Evolutionary conservation across 2,888 invertebrate species (phyloP), one percentile per base, ranked within the genome.

Genomic region (Pediacus dermestoides): DNA sequence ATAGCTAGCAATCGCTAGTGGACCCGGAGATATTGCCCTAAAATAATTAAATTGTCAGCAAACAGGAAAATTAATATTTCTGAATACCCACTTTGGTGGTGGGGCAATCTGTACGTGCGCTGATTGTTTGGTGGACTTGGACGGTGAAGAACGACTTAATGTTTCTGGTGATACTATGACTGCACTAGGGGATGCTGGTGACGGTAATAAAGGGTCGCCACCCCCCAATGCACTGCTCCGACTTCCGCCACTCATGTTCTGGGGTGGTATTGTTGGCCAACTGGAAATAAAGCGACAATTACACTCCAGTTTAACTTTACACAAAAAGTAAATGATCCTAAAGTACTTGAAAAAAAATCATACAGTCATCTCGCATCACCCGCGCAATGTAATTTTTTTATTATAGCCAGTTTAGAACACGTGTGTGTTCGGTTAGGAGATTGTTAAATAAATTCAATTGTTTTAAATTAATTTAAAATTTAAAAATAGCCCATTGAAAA

Each of bases 121-220:
- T 13, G 49, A 38, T 2, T 74, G 34, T 14, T 37, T 37, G 27
- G 42, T 23, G 3, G 25, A 37, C 28, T 42, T 57, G 14, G 55
- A 75, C 13, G 85, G 85, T 31, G 76, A 74, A 57, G 81, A 81
- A 60, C 82, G 82, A 60, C 84, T 76, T 46, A 84, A 76, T 52
- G 84, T 84, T 68, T 81, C 81, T 25, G 86, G 83, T 15, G 86
- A 84, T 50, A 85, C 83, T 57, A 87, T 76, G 37, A 84, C 80
- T 41, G 85, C 83, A 41, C 79, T 80, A 30, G 83, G 79, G 12
- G 85, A 82, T 15, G 85, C 83, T 22, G 85, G 85, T 42, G 85
- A 85, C 37, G 85, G 84, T 51, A 85, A 65, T n/a, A 81, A 78
- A 25, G 76, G 74, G 71, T 76, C 57, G 53, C 76, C 71, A 46